Percentiles rank a stretch among this genome's conserved stretches.
phyloP scores from a whole-genome alignment of 2,113 vertebrate genomes.

The Vicugna pacos region DNA sequence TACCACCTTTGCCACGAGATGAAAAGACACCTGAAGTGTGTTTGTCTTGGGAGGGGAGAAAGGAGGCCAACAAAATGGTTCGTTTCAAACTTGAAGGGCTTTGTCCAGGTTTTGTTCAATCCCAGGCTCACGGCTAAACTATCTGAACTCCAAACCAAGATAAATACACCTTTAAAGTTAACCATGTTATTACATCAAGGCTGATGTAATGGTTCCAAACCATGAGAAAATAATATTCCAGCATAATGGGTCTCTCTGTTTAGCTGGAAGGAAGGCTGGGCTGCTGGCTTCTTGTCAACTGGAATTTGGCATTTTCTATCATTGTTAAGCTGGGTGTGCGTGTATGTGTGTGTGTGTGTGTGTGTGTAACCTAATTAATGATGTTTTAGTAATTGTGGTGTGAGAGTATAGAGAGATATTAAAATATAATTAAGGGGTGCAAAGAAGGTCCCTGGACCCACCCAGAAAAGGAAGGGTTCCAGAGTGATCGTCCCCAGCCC shows the following conservation, averaged over 20 bases:
- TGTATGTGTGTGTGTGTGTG: slow-evolving; percentile 36
- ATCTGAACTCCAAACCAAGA: slow-evolving; percentile 89
- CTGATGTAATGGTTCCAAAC: slow-evolving; percentile 88
- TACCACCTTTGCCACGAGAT: slow-evolving; percentile 48
- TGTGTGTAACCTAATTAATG: slow-evolving; percentile 66
- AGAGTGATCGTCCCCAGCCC: not conserved
- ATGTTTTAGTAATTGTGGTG: slow-evolving; percentile 56
- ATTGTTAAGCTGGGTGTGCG: slow-evolving; percentile 60
- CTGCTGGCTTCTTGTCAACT: slow-evolving; percentile 81
- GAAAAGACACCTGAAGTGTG: slow-evolving; percentile 31
- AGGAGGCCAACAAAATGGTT: slow-evolving; percentile 70
- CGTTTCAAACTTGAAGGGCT: slow-evolving; percentile 79
- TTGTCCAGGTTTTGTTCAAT: slow-evolving; percentile 85
- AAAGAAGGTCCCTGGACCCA: slow-evolving; percentile 28
- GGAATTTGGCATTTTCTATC: slow-evolving; percentile 80
- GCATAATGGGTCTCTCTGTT: slow-evolving; percentile 85
- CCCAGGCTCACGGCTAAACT: slow-evolving; percentile 85
- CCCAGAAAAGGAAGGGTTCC: slow-evolving; percentile 43
- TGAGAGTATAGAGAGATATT: slow-evolving; percentile 53
- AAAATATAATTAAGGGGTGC: slow-evolving; percentile 63
- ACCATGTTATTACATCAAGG: slow-evolving; percentile 88
- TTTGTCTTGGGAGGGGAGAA: slow-evolving; percentile 48
- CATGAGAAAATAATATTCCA: slow-evolving; percentile 87
- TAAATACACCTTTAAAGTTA: slow-evolving; percentile 89
- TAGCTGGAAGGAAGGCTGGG: slow-evolving; percentile 76